These are phyloP conservation scores for Pseudocheirus occidentalis DNA, from an alignment of 2,797 vertebrate species.

Conservation along the genomic window DNA sequence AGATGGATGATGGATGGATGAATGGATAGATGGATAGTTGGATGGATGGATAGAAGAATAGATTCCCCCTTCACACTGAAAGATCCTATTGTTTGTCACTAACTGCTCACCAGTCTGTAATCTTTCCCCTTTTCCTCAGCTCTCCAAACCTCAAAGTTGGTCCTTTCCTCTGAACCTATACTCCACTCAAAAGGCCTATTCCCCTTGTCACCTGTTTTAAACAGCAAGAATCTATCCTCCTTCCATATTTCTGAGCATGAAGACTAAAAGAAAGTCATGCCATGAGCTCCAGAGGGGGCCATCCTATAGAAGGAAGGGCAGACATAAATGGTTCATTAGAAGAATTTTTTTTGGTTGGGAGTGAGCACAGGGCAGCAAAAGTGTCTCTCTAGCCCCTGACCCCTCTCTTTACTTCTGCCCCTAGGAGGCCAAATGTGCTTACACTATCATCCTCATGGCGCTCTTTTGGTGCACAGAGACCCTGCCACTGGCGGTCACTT, in stretches of 20 bases:
- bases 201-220: not conserved
- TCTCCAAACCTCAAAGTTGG: not conserved
- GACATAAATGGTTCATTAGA: not conserved
- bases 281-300: not conserved
- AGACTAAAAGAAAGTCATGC: not conserved
- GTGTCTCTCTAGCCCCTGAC: not conserved
- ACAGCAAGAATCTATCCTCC: not conserved
- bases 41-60: not conserved
- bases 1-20: too few relatives aligned
- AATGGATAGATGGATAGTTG: not conserved
- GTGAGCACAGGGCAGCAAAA: not conserved
- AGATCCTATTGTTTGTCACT: not conserved
- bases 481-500: conserved; percentile 92
- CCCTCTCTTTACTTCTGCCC: not conserved
- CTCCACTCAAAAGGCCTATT: not conserved
- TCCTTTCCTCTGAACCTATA: not conserved
- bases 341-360: not conserved
- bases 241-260: not conserved
- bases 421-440: conserved; percentile 92
- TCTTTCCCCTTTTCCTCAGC: not conserved
- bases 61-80: not conserved
- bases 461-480: conserved; percentile 96
- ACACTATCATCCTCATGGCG: conserved; percentile 93
- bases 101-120: not conserved
- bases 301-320: not conserved